Conservation (phyloP, 2,888 invertebrate genomes). For the Drosophila falleni region DNA sequence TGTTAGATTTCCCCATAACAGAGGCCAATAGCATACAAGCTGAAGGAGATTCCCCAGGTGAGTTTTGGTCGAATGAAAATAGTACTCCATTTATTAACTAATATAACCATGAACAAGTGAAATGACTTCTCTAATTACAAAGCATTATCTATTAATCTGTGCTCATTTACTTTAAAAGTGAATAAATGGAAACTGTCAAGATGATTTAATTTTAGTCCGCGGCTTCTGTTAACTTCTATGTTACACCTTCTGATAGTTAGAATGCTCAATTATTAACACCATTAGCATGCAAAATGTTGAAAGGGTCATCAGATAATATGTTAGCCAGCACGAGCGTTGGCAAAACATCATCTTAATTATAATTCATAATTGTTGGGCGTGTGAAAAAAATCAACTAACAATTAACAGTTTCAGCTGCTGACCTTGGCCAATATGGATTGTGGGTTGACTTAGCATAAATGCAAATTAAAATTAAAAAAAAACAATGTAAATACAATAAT, state of each 20-base stretch:
- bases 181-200: no score
- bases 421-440: conserved; percentile 63
- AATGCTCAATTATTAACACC: no score
- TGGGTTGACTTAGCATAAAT: conserved; percentile 48
- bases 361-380: conserved; percentile 22
- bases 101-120: no score
- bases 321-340: not conserved
- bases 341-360: conserved; percentile 10
- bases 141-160: no score
- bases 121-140: no score
- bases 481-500: conserved; percentile 42
- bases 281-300: no score
- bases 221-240: not conserved
- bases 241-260: not conserved
- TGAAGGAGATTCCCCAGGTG: conserved; percentile 34
- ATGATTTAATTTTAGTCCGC: not conserved
- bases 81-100: no score
- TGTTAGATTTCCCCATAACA: conserved; percentile 18
- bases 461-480: conserved; percentile 24
- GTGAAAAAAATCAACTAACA: conserved; percentile 34
- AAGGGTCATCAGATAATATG: not conserved
- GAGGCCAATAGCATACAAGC: conserved; percentile 22
- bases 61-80: conserved; percentile 12
- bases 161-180: no score
- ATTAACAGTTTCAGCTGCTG: conserved; percentile 35